These are phyloP conservation scores for Hirundichthys speculiger DNA, from an alignment of 2,113 vertebrate genomes.

Conservation along the genomic window DNA sequence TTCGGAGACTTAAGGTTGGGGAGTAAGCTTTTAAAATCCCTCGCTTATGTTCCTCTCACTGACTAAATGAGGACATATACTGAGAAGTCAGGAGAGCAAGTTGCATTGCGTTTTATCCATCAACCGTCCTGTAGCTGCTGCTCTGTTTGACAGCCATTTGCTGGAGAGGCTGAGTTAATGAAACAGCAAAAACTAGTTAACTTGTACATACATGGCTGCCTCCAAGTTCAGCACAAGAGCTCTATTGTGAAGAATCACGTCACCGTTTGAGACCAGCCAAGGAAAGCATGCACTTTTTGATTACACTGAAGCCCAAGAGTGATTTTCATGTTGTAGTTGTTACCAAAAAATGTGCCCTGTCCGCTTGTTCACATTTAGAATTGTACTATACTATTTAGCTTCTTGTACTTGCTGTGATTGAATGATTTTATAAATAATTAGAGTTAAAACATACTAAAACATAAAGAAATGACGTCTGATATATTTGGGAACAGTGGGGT, in stretches of 20 bases:
- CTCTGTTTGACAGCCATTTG: slow-evolving; percentile 8
- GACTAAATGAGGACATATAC: slow-evolving; percentile 5
- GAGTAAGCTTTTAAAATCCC: slow-evolving; percentile 3
- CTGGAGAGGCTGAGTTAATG: neutral
- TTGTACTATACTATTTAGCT: too few species aligned
- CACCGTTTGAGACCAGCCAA: slow-evolving; percentile 53
- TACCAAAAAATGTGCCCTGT: too few species aligned
- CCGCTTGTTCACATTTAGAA: too few species aligned
- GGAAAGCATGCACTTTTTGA: slow-evolving; percentile 33
- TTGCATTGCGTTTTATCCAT: neutral
- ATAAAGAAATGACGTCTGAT: too few species aligned
- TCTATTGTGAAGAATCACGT: slow-evolving; percentile 53
- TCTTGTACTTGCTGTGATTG: too few species aligned
- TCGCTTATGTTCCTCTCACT: neutral
- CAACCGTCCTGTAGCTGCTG: neutral
- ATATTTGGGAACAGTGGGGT: too few species aligned
- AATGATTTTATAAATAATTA: too few species aligned
- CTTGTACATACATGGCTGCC: slow-evolving; percentile 49
- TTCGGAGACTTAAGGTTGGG: slow-evolving; percentile 25
- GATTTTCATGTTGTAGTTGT: too few species aligned
- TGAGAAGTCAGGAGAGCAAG: neutral
- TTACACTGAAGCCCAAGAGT: neutral
- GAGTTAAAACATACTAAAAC: too few species aligned
- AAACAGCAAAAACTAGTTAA: slow-evolving; percentile 30
- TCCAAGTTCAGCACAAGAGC: slow-evolving; percentile 60